phyloP scores from a whole-genome alignment of 2,888 invertebrate species.

The Lapara coniferarum region DNA sequence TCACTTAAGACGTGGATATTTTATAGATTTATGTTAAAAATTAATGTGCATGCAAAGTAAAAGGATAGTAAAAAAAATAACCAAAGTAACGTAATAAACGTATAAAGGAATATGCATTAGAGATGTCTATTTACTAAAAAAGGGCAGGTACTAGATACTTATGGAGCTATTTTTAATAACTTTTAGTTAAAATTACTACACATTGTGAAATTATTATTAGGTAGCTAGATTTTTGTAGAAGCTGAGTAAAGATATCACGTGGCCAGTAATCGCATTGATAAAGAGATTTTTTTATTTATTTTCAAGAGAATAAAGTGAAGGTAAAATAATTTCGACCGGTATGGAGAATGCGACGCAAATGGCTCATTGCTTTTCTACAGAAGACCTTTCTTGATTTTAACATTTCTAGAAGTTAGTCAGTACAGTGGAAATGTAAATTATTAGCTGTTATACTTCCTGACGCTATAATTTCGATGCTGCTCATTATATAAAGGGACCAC shows the following conservation, averaged over 20 bases:
- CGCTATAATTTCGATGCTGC: background rate
- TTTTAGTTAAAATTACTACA: background rate
- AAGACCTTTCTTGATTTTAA: background rate
- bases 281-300: background rate
- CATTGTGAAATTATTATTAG: background rate
- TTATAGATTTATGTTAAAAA: too few relatives aligned
- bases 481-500: constrained; percentile 7
- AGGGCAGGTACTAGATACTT: too few relatives aligned
- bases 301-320: background rate
- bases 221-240: background rate
- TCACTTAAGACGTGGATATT: too few relatives aligned
- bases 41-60: too few relatives aligned
- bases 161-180: too few relatives aligned
- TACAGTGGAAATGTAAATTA: background rate
- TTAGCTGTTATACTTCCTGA: background rate
- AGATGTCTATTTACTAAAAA: too few relatives aligned
- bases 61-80: too few relatives aligned
- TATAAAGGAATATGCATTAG: too few relatives aligned
- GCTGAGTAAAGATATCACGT: background rate
- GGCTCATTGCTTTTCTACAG: background rate
- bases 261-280: background rate
- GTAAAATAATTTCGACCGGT: constrained; percentile 3
- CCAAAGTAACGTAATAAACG: too few relatives aligned
- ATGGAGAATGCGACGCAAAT: background rate
- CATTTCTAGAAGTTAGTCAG: background rate